A percentile compares a stretch with the other conserved stretches of the same genome.
Evolutionary conservation across 2,888 invertebrate species (phyloP).

Genomic region (Anaspis maculata): DNA sequence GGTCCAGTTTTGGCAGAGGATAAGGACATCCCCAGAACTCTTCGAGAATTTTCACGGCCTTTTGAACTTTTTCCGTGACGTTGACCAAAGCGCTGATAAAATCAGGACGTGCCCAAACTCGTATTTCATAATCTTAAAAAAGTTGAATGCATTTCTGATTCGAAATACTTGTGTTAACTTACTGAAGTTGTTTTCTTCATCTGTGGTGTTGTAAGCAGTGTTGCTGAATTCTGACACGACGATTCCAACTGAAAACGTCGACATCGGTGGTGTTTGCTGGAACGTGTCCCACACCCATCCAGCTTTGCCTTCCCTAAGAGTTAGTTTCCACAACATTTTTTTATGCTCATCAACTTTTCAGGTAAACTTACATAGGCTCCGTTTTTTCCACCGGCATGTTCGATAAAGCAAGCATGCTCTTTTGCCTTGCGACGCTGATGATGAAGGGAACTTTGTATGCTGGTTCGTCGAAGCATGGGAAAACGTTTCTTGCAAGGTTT

Average conservation of each 20-base stretch:
- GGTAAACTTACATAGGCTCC: conserved; percentile 51
- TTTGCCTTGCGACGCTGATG: conserved; percentile 54
- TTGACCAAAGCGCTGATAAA: conserved; percentile 51
- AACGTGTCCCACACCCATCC: conserved; percentile 62
- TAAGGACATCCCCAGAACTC: conserved; percentile 57
- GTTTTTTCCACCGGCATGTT: conserved; percentile 54
- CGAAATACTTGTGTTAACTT: too few species aligned
- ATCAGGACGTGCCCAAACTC: conserved; percentile 57
- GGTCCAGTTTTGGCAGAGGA: conserved; percentile 60
- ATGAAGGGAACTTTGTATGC: conserved; percentile 65
- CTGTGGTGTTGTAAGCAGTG: conserved; percentile 23
- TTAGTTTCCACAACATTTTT: conserved; percentile 4
- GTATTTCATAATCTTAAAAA: conserved; percentile 42
- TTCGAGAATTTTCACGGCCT: conserved; percentile 52
- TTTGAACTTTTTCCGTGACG: conserved; percentile 50
- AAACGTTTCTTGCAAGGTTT: conserved; percentile 65
- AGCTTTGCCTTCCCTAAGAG: conserved; percentile 45
- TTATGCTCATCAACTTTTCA: neutral
- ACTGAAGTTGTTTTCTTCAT: conserved; percentile 17
- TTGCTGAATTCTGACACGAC: conserved; percentile 56
- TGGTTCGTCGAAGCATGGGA: conserved; percentile 78
- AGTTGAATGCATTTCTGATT: too few species aligned
- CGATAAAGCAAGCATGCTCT: conserved; percentile 51
- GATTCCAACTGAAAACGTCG: conserved; percentile 66
- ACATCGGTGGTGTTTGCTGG: conserved; percentile 63